These are phyloP conservation scores for Eilema sororculum DNA, from an alignment of 2,888 invertebrate species.

Conservation along the genomic window DNA sequence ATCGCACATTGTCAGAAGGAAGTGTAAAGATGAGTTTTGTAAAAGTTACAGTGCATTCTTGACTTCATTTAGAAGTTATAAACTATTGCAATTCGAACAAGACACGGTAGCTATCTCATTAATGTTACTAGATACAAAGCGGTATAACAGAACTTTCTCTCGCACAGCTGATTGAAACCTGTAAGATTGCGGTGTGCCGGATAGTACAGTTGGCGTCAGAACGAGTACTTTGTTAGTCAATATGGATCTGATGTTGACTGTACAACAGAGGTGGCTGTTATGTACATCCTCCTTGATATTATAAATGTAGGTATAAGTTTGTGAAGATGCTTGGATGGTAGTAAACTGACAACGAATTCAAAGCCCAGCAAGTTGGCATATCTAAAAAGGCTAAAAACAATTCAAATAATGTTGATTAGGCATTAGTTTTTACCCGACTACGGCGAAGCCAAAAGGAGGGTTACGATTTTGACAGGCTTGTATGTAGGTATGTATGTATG, in stretches of 20 bases:
- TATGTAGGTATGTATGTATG: too few relatives aligned
- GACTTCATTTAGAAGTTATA: not conserved
- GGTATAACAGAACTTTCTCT: slow-evolving; percentile 43
- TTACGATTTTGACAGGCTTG: too few relatives aligned
- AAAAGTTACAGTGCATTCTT: not conserved
- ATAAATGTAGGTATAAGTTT: too few relatives aligned
- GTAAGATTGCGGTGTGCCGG: slow-evolving; percentile 14
- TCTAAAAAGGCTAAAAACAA: too few relatives aligned
- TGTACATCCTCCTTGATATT: too few relatives aligned
- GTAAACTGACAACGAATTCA: too few relatives aligned
- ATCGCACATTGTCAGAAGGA: not conserved
- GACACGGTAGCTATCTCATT: slow-evolving; percentile 26
- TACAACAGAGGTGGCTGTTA: slow-evolving; percentile 14
- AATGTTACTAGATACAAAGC: slow-evolving; percentile 26
- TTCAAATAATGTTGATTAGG: too few relatives aligned
- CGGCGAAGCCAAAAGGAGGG: too few relatives aligned
- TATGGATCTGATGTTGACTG: too few relatives aligned
- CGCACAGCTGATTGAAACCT: slow-evolving; percentile 37
- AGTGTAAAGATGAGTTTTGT: not conserved
- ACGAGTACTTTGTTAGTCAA: too few relatives aligned
- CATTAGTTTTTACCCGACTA: too few relatives aligned
- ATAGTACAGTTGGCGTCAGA: slow-evolving; percentile 8
- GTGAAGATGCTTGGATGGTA: not conserved
- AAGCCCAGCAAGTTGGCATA: too few relatives aligned
- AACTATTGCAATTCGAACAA: slow-evolving; percentile 2